phyloP scores from a whole-genome alignment of 2,797 vertebrate species.

The Notolabrus celidotus region DNA sequence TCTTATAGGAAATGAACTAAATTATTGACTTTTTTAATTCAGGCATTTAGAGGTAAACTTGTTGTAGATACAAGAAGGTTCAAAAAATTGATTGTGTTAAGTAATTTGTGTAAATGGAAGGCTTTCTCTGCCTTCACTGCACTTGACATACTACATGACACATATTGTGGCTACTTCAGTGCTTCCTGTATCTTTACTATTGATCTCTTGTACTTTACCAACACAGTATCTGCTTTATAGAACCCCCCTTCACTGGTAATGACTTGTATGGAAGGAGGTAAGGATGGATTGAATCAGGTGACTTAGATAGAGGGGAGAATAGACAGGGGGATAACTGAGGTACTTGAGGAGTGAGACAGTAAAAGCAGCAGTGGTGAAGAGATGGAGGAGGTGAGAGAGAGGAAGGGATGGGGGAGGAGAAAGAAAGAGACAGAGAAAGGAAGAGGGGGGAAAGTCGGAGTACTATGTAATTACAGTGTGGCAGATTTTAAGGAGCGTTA shows the following conservation, averaged over 20 bases:
- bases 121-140: background rate
- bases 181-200: background rate
- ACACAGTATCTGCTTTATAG: background rate
- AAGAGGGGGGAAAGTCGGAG: background rate
- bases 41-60: background rate
- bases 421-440: background rate
- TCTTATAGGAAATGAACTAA: background rate
- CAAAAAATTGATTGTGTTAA: no score
- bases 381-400: no score
- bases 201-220: slow-evolving; percentile 4
- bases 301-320: background rate
- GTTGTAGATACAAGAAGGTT: background rate
- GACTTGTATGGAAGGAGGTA: background rate
- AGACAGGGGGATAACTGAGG: slow-evolving; percentile 12
- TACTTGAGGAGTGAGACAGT: background rate
- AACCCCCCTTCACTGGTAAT: background rate
- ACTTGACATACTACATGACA: background rate
- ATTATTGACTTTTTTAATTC: slow-evolving; percentile 11
- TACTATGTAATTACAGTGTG: slow-evolving; percentile 3
- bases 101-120: background rate
- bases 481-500: slow-evolving; percentile 32
- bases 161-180: background rate
- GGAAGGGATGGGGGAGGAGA: background rate
- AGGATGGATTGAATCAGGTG: background rate
- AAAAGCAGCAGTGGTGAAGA: slow-evolving; percentile 1